Percentiles rank a stretch among this genome's conserved stretches.
phyloP scores from a whole-genome alignment of 1,140 invertebrate species.

The Drosophila ercepeae region DNA sequence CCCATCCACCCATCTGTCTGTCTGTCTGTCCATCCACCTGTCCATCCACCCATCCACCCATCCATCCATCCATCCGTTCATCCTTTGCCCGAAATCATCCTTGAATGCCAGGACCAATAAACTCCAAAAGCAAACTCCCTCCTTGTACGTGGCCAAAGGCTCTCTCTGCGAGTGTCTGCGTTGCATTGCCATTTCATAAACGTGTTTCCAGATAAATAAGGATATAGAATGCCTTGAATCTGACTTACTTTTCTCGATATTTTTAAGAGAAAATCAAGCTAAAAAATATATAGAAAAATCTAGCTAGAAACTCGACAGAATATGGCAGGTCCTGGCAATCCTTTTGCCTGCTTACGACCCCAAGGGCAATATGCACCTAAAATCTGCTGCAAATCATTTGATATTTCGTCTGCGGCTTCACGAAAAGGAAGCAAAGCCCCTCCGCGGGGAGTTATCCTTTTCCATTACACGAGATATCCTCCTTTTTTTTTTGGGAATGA shows the following conservation, averaged over 20 bases:
- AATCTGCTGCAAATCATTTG: constrained; percentile 64
- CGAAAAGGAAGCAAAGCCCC: no score
- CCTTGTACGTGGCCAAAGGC: neutral
- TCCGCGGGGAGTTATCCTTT: no score
- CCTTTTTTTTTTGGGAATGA: no score
- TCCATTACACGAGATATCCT: no score
- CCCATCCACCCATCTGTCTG: neutral
- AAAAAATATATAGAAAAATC: no score
- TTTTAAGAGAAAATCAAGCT: no score
- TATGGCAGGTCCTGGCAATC: neutral
- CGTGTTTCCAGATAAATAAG: neutral
- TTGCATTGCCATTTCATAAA: constrained; percentile 6
- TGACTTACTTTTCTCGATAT: no score
- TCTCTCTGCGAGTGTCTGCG: neutral
- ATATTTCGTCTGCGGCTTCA: constrained; percentile 48
- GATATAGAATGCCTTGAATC: neutral
- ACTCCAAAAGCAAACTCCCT: constrained; percentile 19
- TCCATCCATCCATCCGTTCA: neutral
- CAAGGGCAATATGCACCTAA: constrained; percentile 28
- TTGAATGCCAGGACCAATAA: constrained; percentile 25
- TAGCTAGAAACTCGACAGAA: neutral
- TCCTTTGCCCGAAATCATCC: constrained; percentile 4
- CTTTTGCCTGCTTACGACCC: constrained; percentile 25
- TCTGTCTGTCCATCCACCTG: neutral
- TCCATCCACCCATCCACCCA: neutral